Base-by-base conservation (phyloP, 2,113 vertebrate species). In the Sakesphorus luctuosus region DNA sequence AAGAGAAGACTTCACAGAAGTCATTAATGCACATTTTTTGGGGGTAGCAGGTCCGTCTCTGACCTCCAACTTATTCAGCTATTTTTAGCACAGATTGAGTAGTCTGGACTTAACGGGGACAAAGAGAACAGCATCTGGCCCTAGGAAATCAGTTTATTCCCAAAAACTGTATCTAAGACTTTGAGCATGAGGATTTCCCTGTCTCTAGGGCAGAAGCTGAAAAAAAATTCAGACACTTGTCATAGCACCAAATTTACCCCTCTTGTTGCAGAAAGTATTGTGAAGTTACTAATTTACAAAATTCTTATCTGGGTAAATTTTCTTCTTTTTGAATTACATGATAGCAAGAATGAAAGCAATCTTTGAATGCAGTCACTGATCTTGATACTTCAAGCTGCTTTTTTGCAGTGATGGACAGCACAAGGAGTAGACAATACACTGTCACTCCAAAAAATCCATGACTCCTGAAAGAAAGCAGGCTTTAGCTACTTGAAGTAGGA, bases 321-420 rank as follows among this genome's bases (percentile, higher is more conserved):
- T 95, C 28, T 59, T 68, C 26, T 89, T 94, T 95, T 74, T 92
- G 38, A 96, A 75, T 72, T 89, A 62, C 17, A 16, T 38, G 56
- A 79, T 49, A 26, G 67, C 62, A 77, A 85, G 65, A 94, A 97
- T 83, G 43, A 94, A 96, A 94, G 61, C 10, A 73, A 74, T 62
- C 74, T 94, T 95, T 94, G 52, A 93, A 94, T 52, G 16, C 29
- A 92, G 73, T 47, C 80, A 91, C 35, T 78, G 38, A 89, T 93
- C 79, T 93, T 80, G 61, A 38, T 77, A 90, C 87, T 93, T 83
- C 50, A 81, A 85, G 93, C 83, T 95, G 59, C 84, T 95, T 97
- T 94, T 96, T 96, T 68, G 24, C 44, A 84, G 63, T 55, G 61
- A 91, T 58, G 65, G 67, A 80, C 74, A 90, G 46, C 79, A 91